Conservation (phyloP, 2,113 vertebrate genomes). For the Cochlearius cochlearius region DNA sequence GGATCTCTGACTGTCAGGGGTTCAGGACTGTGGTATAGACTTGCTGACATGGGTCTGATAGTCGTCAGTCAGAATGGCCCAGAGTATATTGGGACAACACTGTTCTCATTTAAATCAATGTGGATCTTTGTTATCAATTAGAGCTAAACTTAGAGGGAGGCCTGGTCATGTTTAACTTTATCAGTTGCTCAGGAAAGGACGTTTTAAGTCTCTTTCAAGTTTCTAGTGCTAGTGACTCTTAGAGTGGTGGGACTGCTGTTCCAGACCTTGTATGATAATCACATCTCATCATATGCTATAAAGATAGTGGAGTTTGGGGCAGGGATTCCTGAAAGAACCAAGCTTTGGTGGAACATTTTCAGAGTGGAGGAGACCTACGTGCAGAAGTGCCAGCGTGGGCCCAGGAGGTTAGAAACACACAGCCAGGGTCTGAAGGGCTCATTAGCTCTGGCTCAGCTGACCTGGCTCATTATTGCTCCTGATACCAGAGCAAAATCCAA, state of each 20-base stretch:
- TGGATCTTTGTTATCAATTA: background rate
- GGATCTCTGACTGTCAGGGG: background rate
- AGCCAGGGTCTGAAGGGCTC: background rate
- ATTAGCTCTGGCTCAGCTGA: background rate
- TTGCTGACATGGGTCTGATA: background rate
- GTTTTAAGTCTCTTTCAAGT: background rate
- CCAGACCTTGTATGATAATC: background rate
- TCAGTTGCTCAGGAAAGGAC: background rate
- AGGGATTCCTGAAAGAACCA: background rate
- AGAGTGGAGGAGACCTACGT: accelerated
- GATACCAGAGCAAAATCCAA: background rate
- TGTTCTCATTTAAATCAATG: background rate
- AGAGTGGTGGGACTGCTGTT: background rate
- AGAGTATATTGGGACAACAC: background rate
- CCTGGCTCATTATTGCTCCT: background rate
- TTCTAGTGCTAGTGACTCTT: background rate
- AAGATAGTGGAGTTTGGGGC: background rate
- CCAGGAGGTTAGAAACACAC: background rate
- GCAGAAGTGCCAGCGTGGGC: background rate
- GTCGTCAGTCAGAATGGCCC: background rate
- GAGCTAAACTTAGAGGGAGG: background rate
- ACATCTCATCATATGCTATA: background rate
- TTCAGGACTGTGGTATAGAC: background rate
- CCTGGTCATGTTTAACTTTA: background rate
- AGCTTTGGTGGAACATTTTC: background rate